Evolutionary conservation across 2,797 vertebrate species (phyloP), one percentile per base, ranked within the genome.

Genomic region (Pangasius mekongensis): DNA sequence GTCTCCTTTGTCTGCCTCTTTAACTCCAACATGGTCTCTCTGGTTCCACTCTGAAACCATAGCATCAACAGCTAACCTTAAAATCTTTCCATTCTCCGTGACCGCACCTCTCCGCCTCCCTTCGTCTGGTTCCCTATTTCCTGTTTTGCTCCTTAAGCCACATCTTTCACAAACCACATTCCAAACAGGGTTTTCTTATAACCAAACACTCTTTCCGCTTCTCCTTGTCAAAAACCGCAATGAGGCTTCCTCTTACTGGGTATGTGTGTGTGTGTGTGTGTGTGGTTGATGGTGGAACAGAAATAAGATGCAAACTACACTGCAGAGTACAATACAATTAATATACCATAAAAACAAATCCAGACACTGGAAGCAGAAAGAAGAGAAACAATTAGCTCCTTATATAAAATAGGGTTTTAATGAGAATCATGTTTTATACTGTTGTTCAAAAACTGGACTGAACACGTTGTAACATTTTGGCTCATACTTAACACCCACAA

Each of bases 151-250:
- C 47, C 27, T 47, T 69, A 60, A 22, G 22, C 62, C 78, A 5
- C 24, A 16, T 30, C 85, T 73, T 74, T 90, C 33, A 87, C 64
- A 76, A 86, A 89, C 91, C 89, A 87, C 90, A 71, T 3, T 39
- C n/a, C 22, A 54, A 73, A 14, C 30, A 49, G 58, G 66, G 24
- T 87, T 80, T 30, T 77, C 33, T 56, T 83, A 74, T 58, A 86
- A 87, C 85, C 86, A 85, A 84, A 89, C 11, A 22, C n/a, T 82
- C 73, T 78, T 77, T 66, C 33, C 13, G 33, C 16, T 64, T 88
- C n/a, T 85, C 52, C 56, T 74, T 30, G 87, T 91, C 84, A 39
- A 58, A 83, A 89, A 87, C 91, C 91, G 86, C 91, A 89, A 64
- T 18, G 47, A 13, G 66, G 81, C 66, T 43, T 89, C 73, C 58